Evolutionary conservation across 2,888 invertebrate species (phyloP), one percentile per base, ranked within the genome.

Genomic region (Steinernema scapterisci): DNA sequence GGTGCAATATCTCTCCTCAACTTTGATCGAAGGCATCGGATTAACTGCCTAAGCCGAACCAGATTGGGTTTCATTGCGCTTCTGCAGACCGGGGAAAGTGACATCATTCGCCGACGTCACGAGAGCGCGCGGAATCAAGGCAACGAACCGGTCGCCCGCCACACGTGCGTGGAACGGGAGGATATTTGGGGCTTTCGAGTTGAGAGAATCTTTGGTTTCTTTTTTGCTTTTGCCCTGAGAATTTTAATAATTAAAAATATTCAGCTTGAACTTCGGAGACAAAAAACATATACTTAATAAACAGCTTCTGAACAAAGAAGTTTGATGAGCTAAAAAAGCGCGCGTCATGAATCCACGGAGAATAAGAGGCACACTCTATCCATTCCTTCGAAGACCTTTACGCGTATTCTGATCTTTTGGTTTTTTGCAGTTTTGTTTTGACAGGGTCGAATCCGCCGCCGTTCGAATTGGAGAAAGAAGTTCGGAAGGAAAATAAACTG

Each of bases 121-220:
- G 27, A 63, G 63, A 63, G 31, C 63, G 63, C 63, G 63, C 63
- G 31, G 19, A 63, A 27, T 63, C 63, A 63, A 63, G 63, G 63
- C 27, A 31, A 63, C 16, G 31, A 16, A 63, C 54, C 54, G 54
- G 54, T 54, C 25, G 54, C 13, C 11, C 23, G 27, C 63, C 13
- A 27, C 63, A 63, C 63, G 63, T 63, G 63, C 25, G 27, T 16
- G 16, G 63, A 16, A 25, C 31, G 31, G 31, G 63, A 19, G 52
- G 52, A 23, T 52, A 23, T 9, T 19, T 21, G 6, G 19, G 23
- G 63, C 16, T 27, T 27, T 27, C 19, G 11, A 9, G 54, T 21
- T 6, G 23, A 54, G 6, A 3, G 54, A 13, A 23, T 54, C 23
- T 6, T 11, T n/a, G 51, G 51, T 51, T 9, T 19, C 9, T 9